A percentile compares a stretch with the other conserved stretches of the same genome.
Conservation (phyloP, 23 tunicate species). For the Aplidium turbinatum region DNA sequence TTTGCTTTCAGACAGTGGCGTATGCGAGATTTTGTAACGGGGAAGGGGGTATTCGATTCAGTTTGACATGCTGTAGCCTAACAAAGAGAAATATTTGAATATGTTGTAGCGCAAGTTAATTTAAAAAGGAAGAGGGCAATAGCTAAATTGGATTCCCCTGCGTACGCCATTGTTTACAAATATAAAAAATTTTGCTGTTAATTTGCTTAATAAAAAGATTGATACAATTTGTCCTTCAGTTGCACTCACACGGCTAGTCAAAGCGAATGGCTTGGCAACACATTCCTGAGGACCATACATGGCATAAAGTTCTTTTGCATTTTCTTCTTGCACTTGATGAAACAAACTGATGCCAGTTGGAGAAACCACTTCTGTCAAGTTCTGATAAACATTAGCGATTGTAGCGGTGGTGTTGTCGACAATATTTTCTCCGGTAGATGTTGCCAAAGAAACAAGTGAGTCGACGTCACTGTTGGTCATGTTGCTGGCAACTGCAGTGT, state of each 20-base stretch:
- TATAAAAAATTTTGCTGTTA: too few species aligned
- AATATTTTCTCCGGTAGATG: constrained; percentile 33
- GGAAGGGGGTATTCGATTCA: too few species aligned
- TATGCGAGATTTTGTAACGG: too few species aligned
- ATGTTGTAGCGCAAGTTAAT: too few species aligned
- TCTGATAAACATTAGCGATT: constrained; percentile 10
- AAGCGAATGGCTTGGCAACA: constrained; percentile 56
- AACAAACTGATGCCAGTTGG: neutral
- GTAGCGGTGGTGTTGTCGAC: constrained; percentile 34
- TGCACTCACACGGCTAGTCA: constrained; percentile 57
- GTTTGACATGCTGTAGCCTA: too few species aligned
- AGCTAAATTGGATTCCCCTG: too few species aligned
- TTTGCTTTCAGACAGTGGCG: too few species aligned
- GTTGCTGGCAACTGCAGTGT: constrained; percentile 5
- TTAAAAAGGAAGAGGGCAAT: too few species aligned
- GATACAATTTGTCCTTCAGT: too few species aligned
- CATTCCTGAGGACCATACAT: constrained; percentile 77
- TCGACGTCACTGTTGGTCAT: constrained; percentile 3
- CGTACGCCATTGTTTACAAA: too few species aligned
- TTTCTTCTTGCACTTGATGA: constrained; percentile 25
- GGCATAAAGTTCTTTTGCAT: constrained; percentile 51
- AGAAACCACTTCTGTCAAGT: neutral
- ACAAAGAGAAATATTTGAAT: too few species aligned
- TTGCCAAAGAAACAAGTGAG: neutral
- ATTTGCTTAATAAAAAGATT: too few species aligned